Conservation (phyloP, 1,140 invertebrate species). For the Gonioctena quinquepunctata region DNA sequence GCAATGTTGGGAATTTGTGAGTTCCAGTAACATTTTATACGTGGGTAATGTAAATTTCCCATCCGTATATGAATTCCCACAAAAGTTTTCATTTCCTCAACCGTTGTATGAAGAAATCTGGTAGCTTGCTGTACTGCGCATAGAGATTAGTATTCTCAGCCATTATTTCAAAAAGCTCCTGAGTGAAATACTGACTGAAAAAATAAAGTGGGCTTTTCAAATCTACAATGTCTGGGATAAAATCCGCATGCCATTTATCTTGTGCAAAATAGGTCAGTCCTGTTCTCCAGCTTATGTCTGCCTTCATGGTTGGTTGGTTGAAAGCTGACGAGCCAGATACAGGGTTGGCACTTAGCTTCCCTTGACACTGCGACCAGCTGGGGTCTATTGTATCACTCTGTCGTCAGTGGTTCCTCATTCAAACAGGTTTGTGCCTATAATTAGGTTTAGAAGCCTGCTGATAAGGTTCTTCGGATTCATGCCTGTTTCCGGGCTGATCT, state of each 20-base stretch:
- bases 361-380: no score
- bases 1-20: conserved; percentile 8
- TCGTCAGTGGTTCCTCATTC: no score
- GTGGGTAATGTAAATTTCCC: conserved; percentile 14
- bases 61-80: conserved; percentile 20
- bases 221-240: not conserved
- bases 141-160: not conserved
- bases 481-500: no score
- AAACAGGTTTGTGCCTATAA: no score
- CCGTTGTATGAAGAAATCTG: not conserved
- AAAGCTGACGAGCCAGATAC: no score
- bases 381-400: no score
- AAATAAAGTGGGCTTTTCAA: conserved; percentile 14
- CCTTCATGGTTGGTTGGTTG: no score
- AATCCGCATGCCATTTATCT: not conserved
- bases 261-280: not conserved
- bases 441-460: no score
- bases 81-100: conserved; percentile 3
- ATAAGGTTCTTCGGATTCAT: no score
- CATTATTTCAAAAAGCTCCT: conserved; percentile 1
- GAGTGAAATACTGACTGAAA: conserved; percentile 4
- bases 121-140: not conserved
- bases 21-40: conserved; percentile 17
- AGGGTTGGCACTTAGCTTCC: no score
- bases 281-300: not conserved